Percentiles rank a stretch among this genome's conserved stretches.
phyloP scores from a whole-genome alignment of 1,140 invertebrate species.

The Lycorma delicatula region DNA sequence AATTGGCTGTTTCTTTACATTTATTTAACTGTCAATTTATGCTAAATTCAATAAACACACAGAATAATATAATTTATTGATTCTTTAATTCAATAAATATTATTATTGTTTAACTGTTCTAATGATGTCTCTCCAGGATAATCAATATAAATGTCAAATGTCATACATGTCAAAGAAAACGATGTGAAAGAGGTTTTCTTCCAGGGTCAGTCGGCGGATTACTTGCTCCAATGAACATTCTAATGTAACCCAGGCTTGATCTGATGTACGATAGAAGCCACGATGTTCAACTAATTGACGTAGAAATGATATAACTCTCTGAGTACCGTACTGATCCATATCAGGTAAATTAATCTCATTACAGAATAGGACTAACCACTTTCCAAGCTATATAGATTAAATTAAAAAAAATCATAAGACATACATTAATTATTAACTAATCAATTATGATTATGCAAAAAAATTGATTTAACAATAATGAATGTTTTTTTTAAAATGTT shows the following conservation, averaged over 20 bases:
- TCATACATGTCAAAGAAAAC: conserved; percentile 90
- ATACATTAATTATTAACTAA: too few species aligned
- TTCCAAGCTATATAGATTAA: conserved; percentile 90
- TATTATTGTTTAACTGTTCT: conserved; percentile 74
- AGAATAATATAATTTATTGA: too few species aligned
- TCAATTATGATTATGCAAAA: too few species aligned
- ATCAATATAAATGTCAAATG: conserved; percentile 99
- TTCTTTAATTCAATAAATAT: too few species aligned
- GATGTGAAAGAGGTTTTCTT: conserved; percentile 91
- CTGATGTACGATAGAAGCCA: conserved; percentile 82
- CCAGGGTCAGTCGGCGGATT: conserved; percentile 99
- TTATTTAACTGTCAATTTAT: too few species aligned
- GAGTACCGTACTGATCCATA: conserved; percentile 97
- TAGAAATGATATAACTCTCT: conserved; percentile 96
- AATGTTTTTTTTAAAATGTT: too few species aligned
- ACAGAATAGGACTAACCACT: conserved; percentile 99
- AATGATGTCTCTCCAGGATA: conserved; percentile 97
- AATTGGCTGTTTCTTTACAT: too few species aligned
- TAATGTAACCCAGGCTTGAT: conserved; percentile 94
- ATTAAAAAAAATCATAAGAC: too few species aligned
- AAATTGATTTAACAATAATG: too few species aligned
- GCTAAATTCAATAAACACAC: too few species aligned
- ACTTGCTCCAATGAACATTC: conserved; percentile 98
- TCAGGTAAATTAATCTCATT: conserved; percentile 99
- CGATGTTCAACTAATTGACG: conserved; percentile 94